phyloP scores from a whole-genome alignment of 2,888 invertebrate genomes.

The Meganola albula region DNA sequence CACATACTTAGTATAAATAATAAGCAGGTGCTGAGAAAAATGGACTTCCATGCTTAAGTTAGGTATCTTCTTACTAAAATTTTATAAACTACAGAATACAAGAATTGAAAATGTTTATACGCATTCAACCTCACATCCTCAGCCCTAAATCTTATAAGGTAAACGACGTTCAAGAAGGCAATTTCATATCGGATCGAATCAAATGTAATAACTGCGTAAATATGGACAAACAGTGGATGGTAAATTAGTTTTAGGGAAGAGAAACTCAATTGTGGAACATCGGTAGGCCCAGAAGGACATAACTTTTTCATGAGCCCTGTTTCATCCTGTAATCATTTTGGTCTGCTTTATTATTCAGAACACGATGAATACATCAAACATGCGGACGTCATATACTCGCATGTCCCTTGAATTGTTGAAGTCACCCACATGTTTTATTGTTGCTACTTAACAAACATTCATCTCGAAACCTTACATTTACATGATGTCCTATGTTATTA shows the following conservation, averaged over 20 bases:
- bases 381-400: too few relatives aligned
- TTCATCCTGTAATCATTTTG: conserved; percentile 23
- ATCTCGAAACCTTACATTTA: too few relatives aligned
- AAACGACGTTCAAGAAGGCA: conserved; percentile 47
- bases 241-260: conserved; percentile 66
- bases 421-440: too few relatives aligned
- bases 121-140: conserved; percentile 18
- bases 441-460: too few relatives aligned
- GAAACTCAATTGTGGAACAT: conserved; percentile 62
- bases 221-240: conserved; percentile 65
- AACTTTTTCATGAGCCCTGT: conserved; percentile 33
- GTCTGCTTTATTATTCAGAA: conserved; percentile 33
- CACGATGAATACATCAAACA: conserved; percentile 25
- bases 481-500: conserved; percentile 1
- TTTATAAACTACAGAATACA: background rate
- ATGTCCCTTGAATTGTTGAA: too few relatives aligned
- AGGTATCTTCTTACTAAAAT: too few relatives aligned
- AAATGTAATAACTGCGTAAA: conserved; percentile 68
- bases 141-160: conserved; percentile 47
- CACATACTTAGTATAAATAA: too few relatives aligned
- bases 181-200: conserved; percentile 69
- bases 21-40: too few relatives aligned
- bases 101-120: conserved; percentile 29
- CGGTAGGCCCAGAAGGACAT: conserved; percentile 33
- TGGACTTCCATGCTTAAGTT: too few relatives aligned